Evolutionary conservation across 2,888 invertebrate genomes (phyloP).

Genomic region (Drosophila phalerata): DNA sequence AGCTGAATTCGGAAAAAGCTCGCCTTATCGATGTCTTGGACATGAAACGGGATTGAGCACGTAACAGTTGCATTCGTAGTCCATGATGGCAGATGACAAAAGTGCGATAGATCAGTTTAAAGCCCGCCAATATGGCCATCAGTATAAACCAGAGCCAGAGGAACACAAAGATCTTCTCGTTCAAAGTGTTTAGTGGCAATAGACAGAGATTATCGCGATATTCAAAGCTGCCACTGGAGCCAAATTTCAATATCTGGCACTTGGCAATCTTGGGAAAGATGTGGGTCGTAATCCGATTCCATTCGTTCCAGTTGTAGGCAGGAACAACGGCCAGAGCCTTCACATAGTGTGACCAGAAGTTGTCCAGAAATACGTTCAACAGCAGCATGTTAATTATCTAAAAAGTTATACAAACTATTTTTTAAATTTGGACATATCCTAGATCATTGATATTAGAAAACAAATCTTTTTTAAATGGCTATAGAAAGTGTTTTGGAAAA

Average conservation of each 20-base stretch:
- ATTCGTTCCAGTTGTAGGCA: constrained; percentile 77
- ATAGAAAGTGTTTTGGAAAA: too few relatives aligned
- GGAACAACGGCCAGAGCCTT: constrained; percentile 79
- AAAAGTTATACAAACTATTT: too few relatives aligned
- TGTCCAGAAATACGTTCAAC: constrained; percentile 82
- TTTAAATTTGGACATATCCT: too few relatives aligned
- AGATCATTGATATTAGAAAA: too few relatives aligned
- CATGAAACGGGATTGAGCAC: constrained; percentile 73
- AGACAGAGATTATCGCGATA: constrained; percentile 92
- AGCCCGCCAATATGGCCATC: constrained; percentile 87
- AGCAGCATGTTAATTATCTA: constrained; percentile 81
- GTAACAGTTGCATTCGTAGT: constrained; percentile 77
- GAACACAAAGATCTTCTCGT: constrained; percentile 92
- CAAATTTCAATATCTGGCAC: constrained; percentile 94
- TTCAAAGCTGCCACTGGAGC: constrained; percentile 92
- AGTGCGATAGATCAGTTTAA: constrained; percentile 89
- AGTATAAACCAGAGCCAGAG: constrained; percentile 91
- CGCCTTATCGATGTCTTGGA: constrained; percentile 60
- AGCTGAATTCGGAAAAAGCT: constrained; percentile 83
- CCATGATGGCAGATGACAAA: constrained; percentile 86
- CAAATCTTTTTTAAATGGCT: too few relatives aligned
- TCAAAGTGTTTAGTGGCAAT: constrained; percentile 91
- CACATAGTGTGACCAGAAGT: constrained; percentile 83
- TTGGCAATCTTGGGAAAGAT: constrained; percentile 91
- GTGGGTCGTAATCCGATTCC: constrained; percentile 82